Evolutionary conservation across 2,888 invertebrate genomes (phyloP), one percentile per base, ranked within the genome.

Genomic region (Nycteola revayana): DNA sequence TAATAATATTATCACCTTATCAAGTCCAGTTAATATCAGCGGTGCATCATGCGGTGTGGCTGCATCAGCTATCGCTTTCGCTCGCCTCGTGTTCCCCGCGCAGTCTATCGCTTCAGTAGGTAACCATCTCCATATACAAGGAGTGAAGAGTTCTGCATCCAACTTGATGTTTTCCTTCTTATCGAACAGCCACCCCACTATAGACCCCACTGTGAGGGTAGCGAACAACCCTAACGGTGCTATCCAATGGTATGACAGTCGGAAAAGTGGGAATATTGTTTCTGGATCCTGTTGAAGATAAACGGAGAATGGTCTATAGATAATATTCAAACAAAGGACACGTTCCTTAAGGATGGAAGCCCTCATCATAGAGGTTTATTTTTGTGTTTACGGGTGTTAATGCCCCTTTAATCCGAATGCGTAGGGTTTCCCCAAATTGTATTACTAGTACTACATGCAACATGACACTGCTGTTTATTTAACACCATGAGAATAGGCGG

Each of bases 211-310:
- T 0, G 91, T 35, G 9, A 95, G 62, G 0, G 94, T 94, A 0
- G 92, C 90, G 0, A 90, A 29, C 0, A 94, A 89, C 0, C 95
- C 95, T 30, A 94, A 84, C 0, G 94, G 93, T 22, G 94, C 93
- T 38, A 95, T 93, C 95, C 95, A 95, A 68, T 95, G 92, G 73
- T 94, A 96, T 0, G 95, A 95, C 25, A 96, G 63, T 6, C 94
- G 92, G 78, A 95, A 95, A 7, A 95, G 68, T 0, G 94, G 93
- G 70, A 94, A 95, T 27, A 93, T 88, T 20, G 72, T 62, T 50
- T 75, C 73, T 2, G 89, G 82, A 32, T 84, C 78, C 75, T 89
- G 76, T 36, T 29, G 32, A 26, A 31, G 3, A 21, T 24, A 20
- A 9, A 7, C 24, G n/a, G n/a, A n/a, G n/a, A n/a, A n/a, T n/a